Conservation (phyloP, 2,888 invertebrate species). For the Steromphala cineraria region DNA sequence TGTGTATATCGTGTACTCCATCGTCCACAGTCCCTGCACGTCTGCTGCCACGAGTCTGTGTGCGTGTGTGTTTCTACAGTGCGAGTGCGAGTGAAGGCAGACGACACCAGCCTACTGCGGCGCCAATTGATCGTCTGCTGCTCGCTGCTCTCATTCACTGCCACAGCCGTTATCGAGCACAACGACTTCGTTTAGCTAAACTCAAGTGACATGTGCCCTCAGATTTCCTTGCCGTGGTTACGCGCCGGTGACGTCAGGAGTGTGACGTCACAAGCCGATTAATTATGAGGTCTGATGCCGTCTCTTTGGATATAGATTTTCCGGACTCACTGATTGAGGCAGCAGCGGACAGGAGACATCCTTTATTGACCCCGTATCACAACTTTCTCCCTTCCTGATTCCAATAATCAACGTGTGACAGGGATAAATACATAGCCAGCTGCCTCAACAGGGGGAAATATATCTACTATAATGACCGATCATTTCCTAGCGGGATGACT, state of each 20-base stretch:
- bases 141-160: neutral
- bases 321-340: neutral
- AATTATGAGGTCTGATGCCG: neutral
- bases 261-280: conserved; percentile 5
- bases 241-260: neutral
- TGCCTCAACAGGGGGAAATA: no score
- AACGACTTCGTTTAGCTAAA: neutral
- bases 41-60: no score
- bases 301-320: neutral
- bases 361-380: no score
- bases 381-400: no score
- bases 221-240: neutral
- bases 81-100: neutral
- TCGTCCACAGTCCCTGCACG: neutral
- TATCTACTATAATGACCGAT: no score
- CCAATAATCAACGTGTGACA: no score
- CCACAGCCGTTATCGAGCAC: neutral
- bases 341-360: no score
- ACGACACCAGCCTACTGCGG: neutral
- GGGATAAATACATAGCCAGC: no score
- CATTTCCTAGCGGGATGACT: no score
- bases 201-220: neutral
- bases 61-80: no score
- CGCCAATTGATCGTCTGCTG: neutral
- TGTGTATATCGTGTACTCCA: neutral